Evolutionary conservation across 2,113 vertebrate species (phyloP), one percentile per base, ranked within the genome.

Genomic region (Calyptomena viridis): DNA sequence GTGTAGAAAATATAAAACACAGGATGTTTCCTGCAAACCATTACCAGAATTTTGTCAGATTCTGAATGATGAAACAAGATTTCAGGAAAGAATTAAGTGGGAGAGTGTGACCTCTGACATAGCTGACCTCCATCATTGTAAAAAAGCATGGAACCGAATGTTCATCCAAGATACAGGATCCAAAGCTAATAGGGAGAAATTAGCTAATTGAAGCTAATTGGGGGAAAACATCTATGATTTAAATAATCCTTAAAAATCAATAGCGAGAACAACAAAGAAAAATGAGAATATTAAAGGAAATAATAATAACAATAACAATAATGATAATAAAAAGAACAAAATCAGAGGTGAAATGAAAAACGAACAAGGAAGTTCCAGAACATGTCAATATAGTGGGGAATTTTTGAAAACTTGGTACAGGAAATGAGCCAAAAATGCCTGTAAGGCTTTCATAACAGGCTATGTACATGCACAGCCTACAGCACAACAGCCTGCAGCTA

Each of bases 21-120:
- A 20, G 19, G 22, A 37, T 68, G 87, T 90, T 95, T 95, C 35
- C 67, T 83, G 55, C 55, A 94, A 92, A 92, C 28, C 58, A 5
- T 24, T 77, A 73, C 40, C 12, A 93, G 71, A 37, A 12, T 58
- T 87, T 42, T 12, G 79, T 14, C 11, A 83, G 20, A 81, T 69
- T 49, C 12, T 87, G 25, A 93, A 78, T 37, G 46, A 91, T 71
- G 58, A 89, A 59, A 55, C 24, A 49, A 35, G n/a, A 47, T 55
- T 81, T 87, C 67, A 71, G 22, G 33, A 67, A 67, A 71, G 0
- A 52, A 58, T 50, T 75, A 76, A 35, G 20, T 50, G 18, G 21
- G 4, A 69, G 3, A 1, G 3, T 39, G 3, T 69, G 22, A 77
- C 5, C 6, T 50, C 17, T 7, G 1, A 63, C 14, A 6, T 7